phyloP scores from a whole-genome alignment of 2,888 invertebrate species.

The Hedychridium roseum region DNA sequence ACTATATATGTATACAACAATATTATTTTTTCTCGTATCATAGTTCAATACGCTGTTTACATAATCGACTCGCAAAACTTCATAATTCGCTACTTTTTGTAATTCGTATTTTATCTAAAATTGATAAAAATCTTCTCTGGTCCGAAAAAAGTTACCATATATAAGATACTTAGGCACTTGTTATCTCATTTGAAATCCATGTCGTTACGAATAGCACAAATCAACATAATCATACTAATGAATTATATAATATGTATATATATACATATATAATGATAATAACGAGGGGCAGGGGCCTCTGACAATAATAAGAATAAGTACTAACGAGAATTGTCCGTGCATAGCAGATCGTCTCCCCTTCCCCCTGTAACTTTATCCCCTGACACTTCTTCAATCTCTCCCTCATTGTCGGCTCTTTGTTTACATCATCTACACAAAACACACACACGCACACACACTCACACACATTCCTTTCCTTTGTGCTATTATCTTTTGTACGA shows the following conservation, averaged over 20 bases:
- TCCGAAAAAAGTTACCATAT: constrained; percentile 61
- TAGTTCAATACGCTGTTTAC: constrained; percentile 29
- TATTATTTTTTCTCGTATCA: constrained; percentile 23
- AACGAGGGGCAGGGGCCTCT: no score
- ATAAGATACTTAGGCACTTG: constrained; percentile 63
- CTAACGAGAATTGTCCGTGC: neutral
- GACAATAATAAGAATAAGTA: constrained; percentile 8
- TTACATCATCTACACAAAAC: no score
- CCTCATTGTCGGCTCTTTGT: no score
- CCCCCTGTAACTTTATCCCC: no score
- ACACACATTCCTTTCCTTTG: no score
- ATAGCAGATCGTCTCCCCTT: no score
- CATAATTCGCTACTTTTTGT: constrained; percentile 36
- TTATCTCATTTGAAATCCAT: constrained; percentile 57
- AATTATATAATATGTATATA: no score
- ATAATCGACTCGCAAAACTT: constrained; percentile 29
- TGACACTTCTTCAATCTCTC: no score
- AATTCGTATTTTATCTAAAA: constrained; percentile 52
- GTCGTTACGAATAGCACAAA: constrained; percentile 45
- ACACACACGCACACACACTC: no score
- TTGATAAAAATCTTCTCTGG: constrained; percentile 62
- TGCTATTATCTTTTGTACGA: no score
- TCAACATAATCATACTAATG: constrained; percentile 40
- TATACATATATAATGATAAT: no score
- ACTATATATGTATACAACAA: constrained; percentile 29